A percentile compares a stretch with the other conserved stretches of the same genome.
phyloP scores from a whole-genome alignment of 2,888 invertebrate genomes.

The Cybosia mesomella region DNA sequence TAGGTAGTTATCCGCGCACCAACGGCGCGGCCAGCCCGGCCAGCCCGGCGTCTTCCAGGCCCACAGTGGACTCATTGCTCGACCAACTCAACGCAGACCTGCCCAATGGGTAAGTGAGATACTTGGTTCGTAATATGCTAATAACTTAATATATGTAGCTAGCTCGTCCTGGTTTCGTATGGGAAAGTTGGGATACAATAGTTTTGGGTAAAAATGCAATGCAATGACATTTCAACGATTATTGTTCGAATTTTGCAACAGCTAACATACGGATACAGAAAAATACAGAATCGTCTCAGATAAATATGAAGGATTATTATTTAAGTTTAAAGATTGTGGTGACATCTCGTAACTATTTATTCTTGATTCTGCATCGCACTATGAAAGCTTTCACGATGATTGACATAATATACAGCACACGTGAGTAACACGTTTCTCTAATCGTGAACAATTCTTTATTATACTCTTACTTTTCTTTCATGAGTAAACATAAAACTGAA shows the following conservation, averaged over 20 bases:
- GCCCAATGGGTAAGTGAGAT: conserved; percentile 90
- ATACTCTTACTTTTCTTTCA: not conserved
- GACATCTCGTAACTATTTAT: not conserved
- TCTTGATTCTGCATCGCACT: not conserved
- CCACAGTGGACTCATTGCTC: conserved; percentile 95
- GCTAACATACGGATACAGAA: too few species aligned
- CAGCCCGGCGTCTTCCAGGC: conserved; percentile 87
- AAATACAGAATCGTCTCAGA: too few species aligned
- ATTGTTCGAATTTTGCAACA: too few species aligned
- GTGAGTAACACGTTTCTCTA: too few species aligned
- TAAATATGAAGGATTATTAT: too few species aligned
- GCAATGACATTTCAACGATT: not conserved
- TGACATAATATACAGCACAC: too few species aligned
- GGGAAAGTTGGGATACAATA: too few species aligned
- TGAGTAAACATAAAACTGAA: not conserved
- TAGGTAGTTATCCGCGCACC: conserved; percentile 72
- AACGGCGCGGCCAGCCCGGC: conserved; percentile 82
- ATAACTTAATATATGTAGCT: not conserved
- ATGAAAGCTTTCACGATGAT: not conserved
- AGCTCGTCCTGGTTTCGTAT: not conserved
- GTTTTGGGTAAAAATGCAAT: too few species aligned
- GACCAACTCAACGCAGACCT: conserved; percentile 94
- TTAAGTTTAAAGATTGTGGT: not conserved
- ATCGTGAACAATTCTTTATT: not conserved
- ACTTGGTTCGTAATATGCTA: not conserved